Conservation (phyloP, 2,797 vertebrate species). For the Eidolon dupreanum region DNA sequence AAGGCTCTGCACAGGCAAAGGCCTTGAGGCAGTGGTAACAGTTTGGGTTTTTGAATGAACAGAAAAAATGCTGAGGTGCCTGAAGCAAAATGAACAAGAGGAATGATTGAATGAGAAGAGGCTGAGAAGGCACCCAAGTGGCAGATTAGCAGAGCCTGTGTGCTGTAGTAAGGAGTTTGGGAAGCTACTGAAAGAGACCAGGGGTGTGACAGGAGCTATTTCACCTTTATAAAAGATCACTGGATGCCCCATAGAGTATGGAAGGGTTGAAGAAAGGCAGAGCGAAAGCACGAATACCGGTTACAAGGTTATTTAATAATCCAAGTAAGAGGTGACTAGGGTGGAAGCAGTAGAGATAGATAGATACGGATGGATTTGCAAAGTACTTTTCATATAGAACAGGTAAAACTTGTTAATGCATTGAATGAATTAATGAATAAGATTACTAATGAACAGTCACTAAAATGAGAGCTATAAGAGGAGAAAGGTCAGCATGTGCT, state of each 20-base stretch:
- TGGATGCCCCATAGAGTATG: not conserved
- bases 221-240: not conserved
- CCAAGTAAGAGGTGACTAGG: not conserved
- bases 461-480: not conserved
- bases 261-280: not conserved
- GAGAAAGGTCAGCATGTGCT: not conserved
- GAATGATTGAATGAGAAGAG: not conserved
- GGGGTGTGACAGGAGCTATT: not conserved
- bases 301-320: not conserved
- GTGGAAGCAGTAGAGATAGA: not conserved
- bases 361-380: not conserved
- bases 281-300: not conserved
- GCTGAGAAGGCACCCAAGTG: not conserved
- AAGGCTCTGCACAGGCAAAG: not conserved
- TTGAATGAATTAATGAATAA: not conserved
- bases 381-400: constrained; percentile 10
- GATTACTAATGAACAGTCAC: not conserved
- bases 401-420: not conserved
- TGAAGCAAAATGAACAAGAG: not conserved
- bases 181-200: not conserved
- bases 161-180: not conserved
- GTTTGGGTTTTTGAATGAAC: not conserved
- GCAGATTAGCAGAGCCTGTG: not conserved
- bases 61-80: not conserved
- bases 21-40: not conserved